Conservation (phyloP, 2,888 invertebrate species). For the Acholoe squamosa region DNA sequence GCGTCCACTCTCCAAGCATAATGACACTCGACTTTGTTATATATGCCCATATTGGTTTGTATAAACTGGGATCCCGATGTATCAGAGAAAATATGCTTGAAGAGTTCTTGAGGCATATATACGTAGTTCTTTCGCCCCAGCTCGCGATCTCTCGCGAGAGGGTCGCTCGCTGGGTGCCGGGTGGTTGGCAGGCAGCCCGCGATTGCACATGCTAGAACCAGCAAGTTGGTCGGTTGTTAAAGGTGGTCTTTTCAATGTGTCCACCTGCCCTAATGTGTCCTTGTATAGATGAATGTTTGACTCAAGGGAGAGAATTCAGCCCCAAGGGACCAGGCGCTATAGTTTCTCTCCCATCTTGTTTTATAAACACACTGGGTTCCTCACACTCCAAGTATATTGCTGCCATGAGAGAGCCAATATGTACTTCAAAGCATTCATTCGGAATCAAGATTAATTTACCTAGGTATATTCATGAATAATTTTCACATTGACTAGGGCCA, state of each 20-base stretch:
- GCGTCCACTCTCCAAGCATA: constrained; percentile 12
- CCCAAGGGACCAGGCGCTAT: neutral
- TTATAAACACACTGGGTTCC: neutral
- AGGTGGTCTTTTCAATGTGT: constrained; percentile 1
- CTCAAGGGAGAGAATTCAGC: neutral
- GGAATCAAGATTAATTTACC: neutral
- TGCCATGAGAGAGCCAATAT: neutral
- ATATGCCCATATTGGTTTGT: no score
- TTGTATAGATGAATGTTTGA: constrained; percentile 13
- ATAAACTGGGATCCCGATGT: neutral
- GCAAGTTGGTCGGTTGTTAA: constrained; percentile 52
- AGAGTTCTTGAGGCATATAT: neutral
- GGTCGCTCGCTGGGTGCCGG: constrained; percentile 17
- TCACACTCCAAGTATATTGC: neutral
- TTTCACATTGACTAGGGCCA: neutral
- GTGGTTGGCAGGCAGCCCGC: constrained; percentile 32
- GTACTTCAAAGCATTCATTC: neutral
- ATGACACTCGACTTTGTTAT: neutral
- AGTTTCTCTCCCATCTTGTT: neutral
- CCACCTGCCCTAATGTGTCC: constrained; percentile 5
- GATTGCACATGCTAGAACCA: constrained; percentile 34
- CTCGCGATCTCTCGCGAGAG: constrained; percentile 37
- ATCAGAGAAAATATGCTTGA: neutral
- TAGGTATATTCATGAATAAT: neutral
- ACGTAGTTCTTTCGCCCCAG: neutral